These are phyloP conservation scores for Poecilus cupreus DNA, from an alignment of 2,888 invertebrate genomes.

Conservation along the genomic window DNA sequence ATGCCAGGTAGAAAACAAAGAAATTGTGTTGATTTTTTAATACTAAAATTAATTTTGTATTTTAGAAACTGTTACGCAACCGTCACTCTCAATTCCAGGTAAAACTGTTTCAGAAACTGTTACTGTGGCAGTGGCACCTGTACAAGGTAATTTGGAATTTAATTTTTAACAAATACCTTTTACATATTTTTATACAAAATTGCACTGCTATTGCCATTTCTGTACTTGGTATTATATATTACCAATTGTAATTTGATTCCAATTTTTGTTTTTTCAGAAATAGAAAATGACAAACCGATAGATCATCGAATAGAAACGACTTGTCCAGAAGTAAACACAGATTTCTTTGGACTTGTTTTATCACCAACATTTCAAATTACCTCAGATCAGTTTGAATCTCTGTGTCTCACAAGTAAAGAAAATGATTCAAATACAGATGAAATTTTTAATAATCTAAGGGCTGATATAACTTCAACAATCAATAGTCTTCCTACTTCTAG, in stretches of 20 bases:
- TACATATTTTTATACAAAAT: not conserved
- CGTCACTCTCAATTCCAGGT: slow-evolving; percentile 69
- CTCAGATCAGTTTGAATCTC: slow-evolving; percentile 78
- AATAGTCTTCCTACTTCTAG: slow-evolving; percentile 15
- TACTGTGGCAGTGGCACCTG: not conserved
- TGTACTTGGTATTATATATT: no score
- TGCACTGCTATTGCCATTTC: no score
- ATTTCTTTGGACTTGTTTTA: slow-evolving; percentile 73
- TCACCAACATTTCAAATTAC: slow-evolving; percentile 68
- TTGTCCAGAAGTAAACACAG: slow-evolving; percentile 65
- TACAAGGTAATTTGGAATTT: not conserved
- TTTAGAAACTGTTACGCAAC: slow-evolving; percentile 69
- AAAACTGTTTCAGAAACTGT: slow-evolving; percentile 35
- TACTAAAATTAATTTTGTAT: not conserved
- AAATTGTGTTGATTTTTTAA: no score
- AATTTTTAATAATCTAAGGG: slow-evolving; percentile 60
- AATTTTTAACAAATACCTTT: not conserved
- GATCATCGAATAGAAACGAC: not conserved
- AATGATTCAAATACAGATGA: slow-evolving; percentile 54
- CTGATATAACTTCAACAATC: slow-evolving; percentile 33
- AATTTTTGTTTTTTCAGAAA: not conserved
- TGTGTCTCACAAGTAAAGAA: slow-evolving; percentile 74
- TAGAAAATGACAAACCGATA: slow-evolving; percentile 48
- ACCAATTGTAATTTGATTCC: no score
- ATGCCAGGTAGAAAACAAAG: slow-evolving; percentile 60